Evolutionary conservation across 2,888 invertebrate genomes (phyloP).

Genomic region (Megastigmus dorsalis): DNA sequence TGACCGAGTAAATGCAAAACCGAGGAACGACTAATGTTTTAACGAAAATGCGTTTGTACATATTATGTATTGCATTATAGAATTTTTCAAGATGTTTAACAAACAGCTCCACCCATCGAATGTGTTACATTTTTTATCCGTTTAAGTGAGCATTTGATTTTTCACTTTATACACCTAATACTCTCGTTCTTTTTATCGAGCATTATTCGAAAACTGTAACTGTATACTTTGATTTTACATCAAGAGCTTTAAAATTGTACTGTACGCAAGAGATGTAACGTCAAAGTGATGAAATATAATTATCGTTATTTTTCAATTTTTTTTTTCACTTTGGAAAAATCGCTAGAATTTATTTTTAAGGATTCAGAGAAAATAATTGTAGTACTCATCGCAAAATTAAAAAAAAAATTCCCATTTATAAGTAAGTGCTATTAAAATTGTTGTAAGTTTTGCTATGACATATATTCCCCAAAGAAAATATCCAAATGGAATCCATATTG

Average conservation of each 20-base stretch:
- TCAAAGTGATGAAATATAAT: conserved; percentile 21
- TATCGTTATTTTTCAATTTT: not conserved
- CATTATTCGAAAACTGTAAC: no score
- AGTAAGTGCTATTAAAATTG: not conserved
- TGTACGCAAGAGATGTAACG: not conserved
- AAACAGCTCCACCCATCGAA: conserved; percentile 2
- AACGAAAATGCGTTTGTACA: conserved; percentile 17
- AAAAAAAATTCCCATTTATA: not conserved
- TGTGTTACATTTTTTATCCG: conserved; percentile 23
- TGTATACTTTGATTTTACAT: conserved; percentile 26
- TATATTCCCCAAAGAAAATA: no score
- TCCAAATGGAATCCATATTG: no score
- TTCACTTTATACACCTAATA: no score
- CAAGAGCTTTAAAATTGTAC: not conserved
- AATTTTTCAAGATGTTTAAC: not conserved
- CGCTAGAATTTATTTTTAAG: not conserved
- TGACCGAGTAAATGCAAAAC: no score
- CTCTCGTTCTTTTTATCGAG: no score
- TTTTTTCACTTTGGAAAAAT: not conserved
- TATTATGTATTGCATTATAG: conserved; percentile 26
- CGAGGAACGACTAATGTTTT: conserved; percentile 34
- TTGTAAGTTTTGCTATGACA: no score
- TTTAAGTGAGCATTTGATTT: no score
- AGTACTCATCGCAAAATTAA: not conserved
- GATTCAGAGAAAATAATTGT: not conserved